Base-by-base conservation (phyloP, 2,113 vertebrate genomes). In the Callipepla californica region DNA sequence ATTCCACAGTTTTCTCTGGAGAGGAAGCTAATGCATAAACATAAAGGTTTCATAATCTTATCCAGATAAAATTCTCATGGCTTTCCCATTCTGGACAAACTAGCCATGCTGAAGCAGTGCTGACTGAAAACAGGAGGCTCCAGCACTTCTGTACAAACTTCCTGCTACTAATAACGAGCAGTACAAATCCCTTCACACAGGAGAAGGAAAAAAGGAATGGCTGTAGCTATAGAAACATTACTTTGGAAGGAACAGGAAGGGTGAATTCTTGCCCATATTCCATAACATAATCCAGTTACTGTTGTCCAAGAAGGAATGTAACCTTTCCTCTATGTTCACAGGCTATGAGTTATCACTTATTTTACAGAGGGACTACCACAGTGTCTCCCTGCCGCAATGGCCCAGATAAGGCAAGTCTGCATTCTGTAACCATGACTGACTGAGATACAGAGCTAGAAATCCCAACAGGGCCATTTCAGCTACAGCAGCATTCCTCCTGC, bases 321-420 rank as follows among this genome's bases (percentile, higher is more conserved):
- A 51, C 61, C 36, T 38, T 7, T 36, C 23, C 34, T 38, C 61
- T 6, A 18, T 26, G 36, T 40, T 34, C 61, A 26, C 22, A 40
- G 16, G 58, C 58, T 85, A 63, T 69, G 53, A 50, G 32, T 90
- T 82, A 82, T 73, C 92, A 81, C 93, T 93, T 87, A 76, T 85
- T 85, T 92, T 90, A 91, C 80, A 96, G 87, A 85, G 87, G 67
- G 38, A 85, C 78, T 87, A 80, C 81, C 72, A 67, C 50, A 51
- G 82, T 89, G 78, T 88, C 85, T 90, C 47, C 87, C 89, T 92
- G 95, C 75, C 72, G 92, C 96, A 95, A 82, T 70, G 72, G 70
- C 87, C 89, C 65, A 93, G 89, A 80, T 89, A 89, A 93, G 63
- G 91, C 59, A 91, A 93, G 87, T 80, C 79, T 95, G 82, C 87